phyloP scores from a whole-genome alignment of 2,113 vertebrate genomes.

The Vireo altiloquus region DNA sequence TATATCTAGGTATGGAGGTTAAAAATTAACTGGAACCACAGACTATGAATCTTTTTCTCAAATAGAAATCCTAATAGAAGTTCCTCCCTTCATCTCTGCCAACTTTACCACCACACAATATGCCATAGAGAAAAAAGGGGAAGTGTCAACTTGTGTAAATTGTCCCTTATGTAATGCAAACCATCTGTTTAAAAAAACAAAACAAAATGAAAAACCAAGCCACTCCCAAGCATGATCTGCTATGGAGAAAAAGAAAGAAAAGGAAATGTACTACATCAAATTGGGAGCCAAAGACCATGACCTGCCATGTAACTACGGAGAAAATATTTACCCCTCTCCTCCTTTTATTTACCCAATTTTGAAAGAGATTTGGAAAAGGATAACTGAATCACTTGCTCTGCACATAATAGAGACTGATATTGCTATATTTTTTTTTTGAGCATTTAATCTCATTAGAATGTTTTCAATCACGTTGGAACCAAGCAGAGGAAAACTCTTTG shows the following conservation, averaged over 20 bases:
- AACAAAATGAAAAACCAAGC: conserved; percentile 53
- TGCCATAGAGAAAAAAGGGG: conserved; percentile 61
- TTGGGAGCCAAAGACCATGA: conserved; percentile 14
- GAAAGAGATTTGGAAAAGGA: conserved; percentile 18
- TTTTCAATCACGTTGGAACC: neutral
- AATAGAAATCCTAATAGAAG: conserved; percentile 38
- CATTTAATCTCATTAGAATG: neutral
- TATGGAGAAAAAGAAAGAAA: conserved; percentile 25
- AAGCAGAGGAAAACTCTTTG: neutral
- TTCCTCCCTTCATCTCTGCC: conserved; percentile 42
- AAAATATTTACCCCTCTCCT: conserved; percentile 33
- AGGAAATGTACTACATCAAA: neutral
- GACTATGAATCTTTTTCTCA: neutral
- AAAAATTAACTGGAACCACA: neutral
- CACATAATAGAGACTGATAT: neutral
- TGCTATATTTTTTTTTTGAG: neutral
- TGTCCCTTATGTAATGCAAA: conserved; percentile 63
- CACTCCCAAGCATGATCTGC: conserved; percentile 29
- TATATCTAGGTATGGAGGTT: neutral
- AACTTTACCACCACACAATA: conserved; percentile 61
- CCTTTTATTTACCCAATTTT: neutral
- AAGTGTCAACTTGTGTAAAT: conserved; percentile 66
- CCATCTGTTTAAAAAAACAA: conserved; percentile 63
- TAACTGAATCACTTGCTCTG: neutral
- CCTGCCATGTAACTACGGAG: neutral